Base-by-base conservation (phyloP, 2,113 vertebrate species). In the Brienomyrus longianalis region DNA sequence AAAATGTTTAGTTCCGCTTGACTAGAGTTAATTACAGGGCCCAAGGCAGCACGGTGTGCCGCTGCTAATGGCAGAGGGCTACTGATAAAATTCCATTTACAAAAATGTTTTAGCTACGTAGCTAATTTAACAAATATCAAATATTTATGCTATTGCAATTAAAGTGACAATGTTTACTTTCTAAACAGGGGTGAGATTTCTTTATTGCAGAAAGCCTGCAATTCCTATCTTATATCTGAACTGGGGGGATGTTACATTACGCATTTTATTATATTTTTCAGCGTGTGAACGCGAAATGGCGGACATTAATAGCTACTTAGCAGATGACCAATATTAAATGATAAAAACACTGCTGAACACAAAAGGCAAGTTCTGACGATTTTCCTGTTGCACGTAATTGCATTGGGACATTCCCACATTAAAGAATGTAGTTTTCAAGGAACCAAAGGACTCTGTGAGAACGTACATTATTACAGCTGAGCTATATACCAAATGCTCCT, bases 1-100 rank as follows among this genome's bases (percentile, higher is more conserved):
- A 97, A 98, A 98, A 97, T 98, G 96, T 98, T 99, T 99, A 99
- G 97, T 96, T 96, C 96, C 96, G 98, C 97, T 97, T 97, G 96
- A 96, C 95, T 95, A 96, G 96, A 99, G 97, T 98, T 99, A 98
- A 99, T 99, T 98, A 98, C 96, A 94, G 96, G 95, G 96, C 97
- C 97, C 88, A 93, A 95, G 97, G 97, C 97, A 94, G 95, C 94
- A 95, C 95, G 95, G 96, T 97, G 96, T 96, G 93, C 95, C 94
- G 93, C 96, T 94, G 95, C 96, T 98, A 98, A 99, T 99, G 97
- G 97, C 96, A 96, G 95, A 96, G 96, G 97, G 97, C 97, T 97
- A 96, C 97, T 97, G 97, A 97, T 98, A 97, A 97, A 98, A 97
- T 97, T 96, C 95, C 96, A 97, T 97, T 99, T 97, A 97, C 95